Conservation (phyloP, 2,113 vertebrate genomes). For the Coptodon bakossiorum region DNA sequence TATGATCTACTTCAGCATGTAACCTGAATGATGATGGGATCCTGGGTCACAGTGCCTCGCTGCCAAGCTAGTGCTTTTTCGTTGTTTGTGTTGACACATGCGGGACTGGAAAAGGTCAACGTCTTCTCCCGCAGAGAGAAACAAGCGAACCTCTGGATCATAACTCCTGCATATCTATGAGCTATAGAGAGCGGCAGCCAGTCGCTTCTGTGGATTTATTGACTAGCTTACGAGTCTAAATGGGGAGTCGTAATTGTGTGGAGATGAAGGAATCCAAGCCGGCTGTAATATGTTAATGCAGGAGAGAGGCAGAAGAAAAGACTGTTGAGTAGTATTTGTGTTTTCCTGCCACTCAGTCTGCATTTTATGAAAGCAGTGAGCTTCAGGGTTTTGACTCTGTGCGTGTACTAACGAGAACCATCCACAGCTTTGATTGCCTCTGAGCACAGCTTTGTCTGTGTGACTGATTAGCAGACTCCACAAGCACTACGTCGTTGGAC, state of each 20-base stretch:
- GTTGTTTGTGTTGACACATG: slow-evolving; percentile 44
- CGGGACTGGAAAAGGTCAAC: slow-evolving; percentile 46
- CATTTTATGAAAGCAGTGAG: slow-evolving; percentile 36
- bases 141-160: slow-evolving; percentile 36
- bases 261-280: slow-evolving; percentile 38
- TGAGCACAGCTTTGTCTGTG: slow-evolving; percentile 33
- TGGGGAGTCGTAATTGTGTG: slow-evolving; percentile 39
- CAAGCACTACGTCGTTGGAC: neutral
- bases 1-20: neutral
- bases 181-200: neutral
- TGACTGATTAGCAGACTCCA: slow-evolving; percentile 23
- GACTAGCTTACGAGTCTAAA: slow-evolving; percentile 22
- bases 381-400: slow-evolving; percentile 44
- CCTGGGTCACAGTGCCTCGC: neutral
- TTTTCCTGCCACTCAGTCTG: slow-evolving; percentile 46
- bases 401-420: slow-evolving; percentile 30
- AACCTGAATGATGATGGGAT: slow-evolving; percentile 17
- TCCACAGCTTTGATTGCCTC: slow-evolving; percentile 48
- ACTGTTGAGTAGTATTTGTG: slow-evolving; percentile 29
- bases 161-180: slow-evolving; percentile 41
- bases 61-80: slow-evolving; percentile 28
- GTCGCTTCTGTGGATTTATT: slow-evolving; percentile 38
- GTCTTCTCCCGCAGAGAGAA: slow-evolving; percentile 12
- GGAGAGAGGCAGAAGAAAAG: slow-evolving; percentile 31
- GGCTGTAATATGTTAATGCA: slow-evolving; percentile 50